Evolutionary conservation across 2,113 vertebrate species (phyloP), one percentile per base, ranked within the genome.

Genomic region (Vicugna pacos): DNA sequence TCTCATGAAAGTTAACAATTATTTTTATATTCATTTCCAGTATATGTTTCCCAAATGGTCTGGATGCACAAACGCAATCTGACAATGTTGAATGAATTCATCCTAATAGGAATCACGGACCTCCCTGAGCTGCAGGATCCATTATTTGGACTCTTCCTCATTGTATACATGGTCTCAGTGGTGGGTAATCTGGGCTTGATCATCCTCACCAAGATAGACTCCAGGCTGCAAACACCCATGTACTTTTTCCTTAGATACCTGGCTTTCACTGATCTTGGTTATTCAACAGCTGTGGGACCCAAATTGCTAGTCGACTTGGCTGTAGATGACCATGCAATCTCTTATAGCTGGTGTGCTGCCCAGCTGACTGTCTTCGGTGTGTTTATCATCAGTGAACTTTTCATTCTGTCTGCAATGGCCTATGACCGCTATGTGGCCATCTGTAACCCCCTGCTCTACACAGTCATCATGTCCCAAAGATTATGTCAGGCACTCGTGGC

Each of bases 201-300:
- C 3, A 0, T 96, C 5, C 19, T 97, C 50, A 97, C 97, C 42
- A 42, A 0, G 42, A 26, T 30, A 7, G 91, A 96, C 15, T 60
- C 85, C 3, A 72, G 1, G 13, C 81, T 98, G 17, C 97, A 97
- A 64, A 98, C 82, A 69, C 96, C 96, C 24, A 94, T 97, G 98
- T 97, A 97, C 69, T 98, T 98, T 79, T 98, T 98, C 52, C 97
- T 98, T 2, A 86, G 91, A 76, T 97, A 98, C 13, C 82, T 98
- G 62, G 88, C 97, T 7, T 0, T 97, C 13, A 91, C 96, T 1
- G 97, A 98, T 69, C 72, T 98, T 46, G 96, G 96, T 84, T 98
- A 96, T 30, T 98, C 98, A 15, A 98, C 96, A 10, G 86, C 95
- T 54, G 28, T 96, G 15, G 22, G 80, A 13, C 98, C 98, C 73